Evolutionary conservation across 2,888 invertebrate species (phyloP).

Genomic region (Microctonus hyperodae): DNA sequence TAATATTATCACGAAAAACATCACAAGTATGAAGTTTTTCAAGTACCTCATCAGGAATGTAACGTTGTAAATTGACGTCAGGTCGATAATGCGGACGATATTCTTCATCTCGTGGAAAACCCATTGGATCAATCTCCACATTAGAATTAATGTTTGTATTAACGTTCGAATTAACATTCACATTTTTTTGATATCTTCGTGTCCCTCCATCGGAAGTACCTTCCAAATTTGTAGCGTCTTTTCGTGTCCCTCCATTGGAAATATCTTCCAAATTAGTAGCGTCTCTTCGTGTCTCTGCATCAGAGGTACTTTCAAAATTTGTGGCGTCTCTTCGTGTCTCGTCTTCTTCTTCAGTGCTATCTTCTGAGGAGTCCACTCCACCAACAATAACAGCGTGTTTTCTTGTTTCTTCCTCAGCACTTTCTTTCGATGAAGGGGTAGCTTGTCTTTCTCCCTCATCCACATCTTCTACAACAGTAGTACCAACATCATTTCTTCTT

Average conservation of each 20-base stretch:
- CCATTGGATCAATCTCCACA: neutral
- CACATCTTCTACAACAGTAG: too few relatives aligned
- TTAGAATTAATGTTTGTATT: neutral
- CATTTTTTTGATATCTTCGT: constrained; percentile 14
- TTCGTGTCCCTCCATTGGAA: neutral
- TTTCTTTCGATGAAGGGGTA: too few relatives aligned
- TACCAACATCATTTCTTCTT: too few relatives aligned
- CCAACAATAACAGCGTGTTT: too few relatives aligned
- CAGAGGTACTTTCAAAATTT: neutral
- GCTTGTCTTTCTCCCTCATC: too few relatives aligned
- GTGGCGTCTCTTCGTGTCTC: neutral
- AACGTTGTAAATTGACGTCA: neutral
- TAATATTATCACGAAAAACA: constrained; percentile 39
- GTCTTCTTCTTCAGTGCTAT: neutral
- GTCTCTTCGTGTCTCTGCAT: neutral
- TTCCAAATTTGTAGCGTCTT: neutral
- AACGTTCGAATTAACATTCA: constrained; percentile 18
- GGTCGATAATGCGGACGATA: neutral
- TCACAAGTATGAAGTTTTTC: constrained; percentile 27
- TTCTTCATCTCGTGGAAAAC: neutral
- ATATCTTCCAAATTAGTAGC: neutral
- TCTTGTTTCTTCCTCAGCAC: too few relatives aligned
- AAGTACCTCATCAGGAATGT: constrained; percentile 14
- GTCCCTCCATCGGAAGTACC: neutral
- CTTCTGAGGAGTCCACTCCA: too few relatives aligned